Conservation (phyloP, 2,888 invertebrate genomes). For the Metellina segmentata region DNA sequence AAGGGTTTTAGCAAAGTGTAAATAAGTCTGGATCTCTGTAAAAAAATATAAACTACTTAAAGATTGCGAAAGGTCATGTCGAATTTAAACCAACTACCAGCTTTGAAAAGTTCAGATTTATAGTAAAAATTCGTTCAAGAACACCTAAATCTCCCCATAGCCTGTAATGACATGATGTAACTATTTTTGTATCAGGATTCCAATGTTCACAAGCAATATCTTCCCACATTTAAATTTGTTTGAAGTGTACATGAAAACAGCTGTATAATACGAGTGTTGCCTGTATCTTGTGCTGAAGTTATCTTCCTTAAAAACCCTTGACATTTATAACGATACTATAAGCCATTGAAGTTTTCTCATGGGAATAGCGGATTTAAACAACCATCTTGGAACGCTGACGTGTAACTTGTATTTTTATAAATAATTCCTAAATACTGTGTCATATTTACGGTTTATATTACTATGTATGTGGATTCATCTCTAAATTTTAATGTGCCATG, state of each 20-base stretch:
- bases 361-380: not conserved
- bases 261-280: not conserved
- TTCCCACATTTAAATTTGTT: not conserved
- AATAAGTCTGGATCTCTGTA: not conserved
- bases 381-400: not conserved
- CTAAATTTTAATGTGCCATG: constrained; percentile 51
- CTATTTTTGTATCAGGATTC: constrained; percentile 21
- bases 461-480: constrained; percentile 50
- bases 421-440: constrained; percentile 64
- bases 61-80: not conserved
- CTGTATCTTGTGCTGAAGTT: not conserved
- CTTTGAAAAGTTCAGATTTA: not conserved
- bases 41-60: not conserved
- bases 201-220: constrained; percentile 21
- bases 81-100: not conserved
- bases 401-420: constrained; percentile 62
- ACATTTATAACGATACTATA: not conserved
- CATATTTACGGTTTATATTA: constrained; percentile 55
- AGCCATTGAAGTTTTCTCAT: not conserved
- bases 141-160: not conserved
- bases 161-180: not conserved
- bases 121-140: not conserved
- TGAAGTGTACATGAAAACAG: not conserved
- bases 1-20: not conserved
- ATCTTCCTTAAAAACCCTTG: not conserved